Base-by-base conservation (phyloP, 2,113 vertebrate species). In the Lampris megalopsis region DNA sequence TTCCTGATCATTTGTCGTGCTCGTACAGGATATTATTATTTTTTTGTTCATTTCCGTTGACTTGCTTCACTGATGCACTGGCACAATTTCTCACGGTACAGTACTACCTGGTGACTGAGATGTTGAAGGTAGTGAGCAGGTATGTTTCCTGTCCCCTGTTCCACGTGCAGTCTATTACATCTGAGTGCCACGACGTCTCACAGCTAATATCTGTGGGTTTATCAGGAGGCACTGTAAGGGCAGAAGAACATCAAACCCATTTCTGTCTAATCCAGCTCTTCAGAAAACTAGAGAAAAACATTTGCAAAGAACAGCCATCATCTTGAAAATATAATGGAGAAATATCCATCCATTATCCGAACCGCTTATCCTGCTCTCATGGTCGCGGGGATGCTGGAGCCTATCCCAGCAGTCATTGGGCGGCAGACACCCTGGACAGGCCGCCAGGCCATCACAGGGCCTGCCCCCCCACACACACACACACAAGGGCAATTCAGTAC, bases 101-200 rank as follows among this genome's bases (percentile, higher is more conserved):
- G 61, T 74, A 94, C 93, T 74, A 94, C 93, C 84, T 86, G 59
- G 9, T 36, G 66, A 95, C 3, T 64, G 85, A 89, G 49, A 94
- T 36, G 35, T 67, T 87, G 70, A 91, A 94, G 56, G 24, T 64
- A 0, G 87, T 93, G 0, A 0, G 0, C 9, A 92, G 1, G 59
- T 93, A 8, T 0, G 93, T 90, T 59, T 92, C 49, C 10, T 50
- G 69, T 76, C 92, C 91, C 41, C 10, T 78, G 1, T 38, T 42
- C 92, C 93, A 90, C 0, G 63, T 75, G 74, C 94, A 95, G 49
- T 41, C 5, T 1, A 93, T 76, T 1, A 49, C 43, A 1, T 59
- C 43, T 6, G 91, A 90, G 48, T 52, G 68, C 70, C 48, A 79
- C 2, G 67, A 47, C 2, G 83, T 86, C 59, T 90, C 71, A 81